Percentiles rank a stretch among this genome's conserved stretches.
These are phyloP conservation scores for Xanthia icteritia DNA, from an alignment of 2,888 invertebrate genomes.

Conservation along the genomic window DNA sequence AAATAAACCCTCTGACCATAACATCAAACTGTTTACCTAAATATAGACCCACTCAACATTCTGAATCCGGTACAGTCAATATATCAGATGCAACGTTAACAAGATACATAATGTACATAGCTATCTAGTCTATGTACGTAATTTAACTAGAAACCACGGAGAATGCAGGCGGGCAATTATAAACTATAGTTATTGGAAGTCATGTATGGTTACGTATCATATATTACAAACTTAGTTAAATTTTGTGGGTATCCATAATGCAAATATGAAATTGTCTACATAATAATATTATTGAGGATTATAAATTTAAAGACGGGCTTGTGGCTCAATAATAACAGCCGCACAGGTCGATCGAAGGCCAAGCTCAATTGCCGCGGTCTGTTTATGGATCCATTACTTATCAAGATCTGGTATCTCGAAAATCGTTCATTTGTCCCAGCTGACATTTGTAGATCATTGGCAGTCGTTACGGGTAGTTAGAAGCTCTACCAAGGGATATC, in stretches of 20 bases:
- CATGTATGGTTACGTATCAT: not conserved
- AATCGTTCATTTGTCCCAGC: not conserved
- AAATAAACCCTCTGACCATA: not conserved
- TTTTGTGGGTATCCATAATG: not conserved
- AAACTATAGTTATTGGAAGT: not conserved
- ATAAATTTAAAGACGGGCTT: not conserved
- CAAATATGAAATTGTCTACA: too few relatives aligned
- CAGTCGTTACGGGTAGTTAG: not conserved
- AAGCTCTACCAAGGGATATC: too few relatives aligned
- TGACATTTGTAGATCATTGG: not conserved
- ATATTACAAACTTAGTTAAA: not conserved
- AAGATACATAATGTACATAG: not conserved
- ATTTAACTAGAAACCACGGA: slow-evolving; percentile 7
- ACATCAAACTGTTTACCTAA: slow-evolving; percentile 3
- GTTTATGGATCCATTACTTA: not conserved
- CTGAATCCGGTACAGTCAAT: slow-evolving; percentile 37
- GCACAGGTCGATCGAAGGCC: not conserved
- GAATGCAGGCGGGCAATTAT: slow-evolving; percentile 12
- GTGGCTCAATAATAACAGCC: not conserved
- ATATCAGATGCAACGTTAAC: slow-evolving; percentile 30
- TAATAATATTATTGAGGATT: not conserved
- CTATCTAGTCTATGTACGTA: slow-evolving; percentile 10
- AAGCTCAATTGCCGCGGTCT: not conserved
- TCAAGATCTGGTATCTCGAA: too few relatives aligned
- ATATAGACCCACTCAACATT: slow-evolving; percentile 12